phyloP scores from a whole-genome alignment of 2,797 vertebrate genomes.

The Cryptoblepharus egeriae region DNA sequence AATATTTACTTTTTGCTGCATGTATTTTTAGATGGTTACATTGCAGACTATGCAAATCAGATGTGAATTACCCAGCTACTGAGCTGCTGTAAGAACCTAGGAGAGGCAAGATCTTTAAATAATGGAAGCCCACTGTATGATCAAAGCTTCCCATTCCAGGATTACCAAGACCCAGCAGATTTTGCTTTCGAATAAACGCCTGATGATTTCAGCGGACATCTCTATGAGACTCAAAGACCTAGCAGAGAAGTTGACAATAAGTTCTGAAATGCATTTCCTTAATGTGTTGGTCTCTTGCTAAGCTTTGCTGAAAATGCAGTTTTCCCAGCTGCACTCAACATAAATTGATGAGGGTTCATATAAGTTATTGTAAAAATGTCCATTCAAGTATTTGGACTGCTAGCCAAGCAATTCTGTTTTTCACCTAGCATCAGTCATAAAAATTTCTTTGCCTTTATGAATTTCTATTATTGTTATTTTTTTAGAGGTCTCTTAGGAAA shows the following conservation, averaged over 20 bases:
- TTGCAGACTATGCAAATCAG: neutral
- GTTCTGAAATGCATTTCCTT: constrained; percentile 41
- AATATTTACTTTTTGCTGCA: neutral
- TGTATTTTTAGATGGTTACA: neutral
- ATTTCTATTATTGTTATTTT: constrained; percentile 71
- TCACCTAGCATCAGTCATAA: constrained; percentile 37
- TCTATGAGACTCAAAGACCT: constrained; percentile 28
- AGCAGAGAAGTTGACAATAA: constrained; percentile 52
- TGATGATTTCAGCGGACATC: neutral
- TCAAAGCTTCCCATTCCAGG: neutral
- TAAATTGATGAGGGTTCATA: constrained; percentile 67
- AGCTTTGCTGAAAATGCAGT: constrained; percentile 55
- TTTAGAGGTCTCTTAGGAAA: constrained; percentile 58
- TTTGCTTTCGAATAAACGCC: neutral
- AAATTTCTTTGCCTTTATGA: constrained; percentile 61
- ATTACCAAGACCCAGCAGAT: neutral
- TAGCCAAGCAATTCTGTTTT: constrained; percentile 61
- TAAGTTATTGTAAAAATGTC: constrained; percentile 59
- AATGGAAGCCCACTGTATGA: neutral
- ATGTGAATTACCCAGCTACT: neutral
- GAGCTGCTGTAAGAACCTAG: neutral
- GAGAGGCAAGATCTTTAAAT: neutral
- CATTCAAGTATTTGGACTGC: constrained; percentile 54
- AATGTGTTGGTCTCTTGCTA: constrained; percentile 42
- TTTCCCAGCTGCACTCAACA: constrained; percentile 38